Evolutionary conservation across 2,888 invertebrate genomes (phyloP).

Genomic region (Exephanes ischioxanthus): DNA sequence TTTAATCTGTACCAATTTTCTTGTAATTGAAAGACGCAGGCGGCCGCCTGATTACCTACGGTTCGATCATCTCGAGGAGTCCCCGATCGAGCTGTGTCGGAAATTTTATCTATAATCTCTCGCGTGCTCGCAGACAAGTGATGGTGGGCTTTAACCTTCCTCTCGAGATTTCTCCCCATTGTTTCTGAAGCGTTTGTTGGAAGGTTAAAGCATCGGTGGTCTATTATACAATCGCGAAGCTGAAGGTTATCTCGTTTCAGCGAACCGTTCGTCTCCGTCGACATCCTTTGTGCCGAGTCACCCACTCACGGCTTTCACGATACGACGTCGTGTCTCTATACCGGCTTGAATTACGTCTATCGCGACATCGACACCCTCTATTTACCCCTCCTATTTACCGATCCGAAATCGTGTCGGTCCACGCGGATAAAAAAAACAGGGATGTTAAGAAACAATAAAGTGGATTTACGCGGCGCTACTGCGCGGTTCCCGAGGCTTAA

Average conservation of each 20-base stretch:
- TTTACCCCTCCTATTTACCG: too few species aligned
- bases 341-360: conserved; percentile 17
- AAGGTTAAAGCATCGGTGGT: conserved; percentile 2
- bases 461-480: neutral
- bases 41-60: neutral
- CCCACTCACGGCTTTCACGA: neutral
- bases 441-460: neutral
- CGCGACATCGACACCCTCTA: conserved; percentile 2
- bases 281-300: neutral
- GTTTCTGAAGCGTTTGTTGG: conserved; percentile 6
- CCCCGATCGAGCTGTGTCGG: neutral
- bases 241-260: conserved; percentile 23
- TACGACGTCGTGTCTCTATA: neutral
- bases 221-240: neutral
- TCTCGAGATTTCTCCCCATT: conserved; percentile 5
- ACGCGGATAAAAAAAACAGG: neutral
- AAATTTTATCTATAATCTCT: neutral
- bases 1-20: neutral
- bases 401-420: neutral
- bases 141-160: neutral
- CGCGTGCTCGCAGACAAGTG: neutral
- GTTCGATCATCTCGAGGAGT: neutral
- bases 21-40: neutral
- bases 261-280: conserved; percentile 1
- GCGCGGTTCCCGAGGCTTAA: neutral